Percentiles rank a stretch among this genome's conserved stretches.
These are phyloP conservation scores for Drosophila diplacantha DNA, from an alignment of 2,888 invertebrate species.

Conservation along the genomic window DNA sequence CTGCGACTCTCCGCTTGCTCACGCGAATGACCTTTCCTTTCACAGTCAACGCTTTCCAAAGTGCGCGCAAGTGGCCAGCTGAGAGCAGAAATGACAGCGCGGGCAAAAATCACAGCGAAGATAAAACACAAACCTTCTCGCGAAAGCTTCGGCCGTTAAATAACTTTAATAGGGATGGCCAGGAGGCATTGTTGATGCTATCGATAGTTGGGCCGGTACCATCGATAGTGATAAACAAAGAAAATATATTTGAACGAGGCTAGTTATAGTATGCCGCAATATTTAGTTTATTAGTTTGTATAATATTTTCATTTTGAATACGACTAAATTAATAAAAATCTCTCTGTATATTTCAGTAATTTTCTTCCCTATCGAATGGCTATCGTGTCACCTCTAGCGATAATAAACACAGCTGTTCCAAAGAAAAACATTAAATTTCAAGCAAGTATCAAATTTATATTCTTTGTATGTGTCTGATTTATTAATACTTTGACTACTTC, in stretches of 20 bases:
- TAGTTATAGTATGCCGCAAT: not conserved
- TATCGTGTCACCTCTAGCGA: not conserved
- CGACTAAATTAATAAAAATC: not conserved
- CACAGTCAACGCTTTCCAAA: constrained; percentile 54
- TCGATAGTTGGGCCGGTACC: not conserved
- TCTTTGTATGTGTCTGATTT: not conserved
- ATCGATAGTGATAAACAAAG: not conserved
- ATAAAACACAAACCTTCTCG: constrained; percentile 11
- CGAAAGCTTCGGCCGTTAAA: constrained; percentile 29
- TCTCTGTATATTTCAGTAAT: too few relatives aligned
- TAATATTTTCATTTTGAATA: not conserved
- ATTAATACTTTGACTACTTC: too few relatives aligned
- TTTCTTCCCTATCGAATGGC: not conserved
- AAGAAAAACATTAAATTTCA: not conserved
- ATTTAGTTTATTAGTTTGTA: not conserved
- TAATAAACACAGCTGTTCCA: not conserved
- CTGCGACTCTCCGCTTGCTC: constrained; percentile 14
- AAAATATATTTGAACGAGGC: not conserved
- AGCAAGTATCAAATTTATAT: not conserved
- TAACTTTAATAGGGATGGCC: constrained; percentile 11
- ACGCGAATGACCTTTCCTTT: constrained; percentile 52
- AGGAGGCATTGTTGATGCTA: not conserved
- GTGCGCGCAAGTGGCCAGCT: constrained; percentile 36
- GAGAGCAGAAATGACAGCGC: constrained; percentile 6
- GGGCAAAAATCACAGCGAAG: constrained; percentile 26